Conservation (phyloP, 2,888 invertebrate species). For the Catocala sponsa region DNA sequence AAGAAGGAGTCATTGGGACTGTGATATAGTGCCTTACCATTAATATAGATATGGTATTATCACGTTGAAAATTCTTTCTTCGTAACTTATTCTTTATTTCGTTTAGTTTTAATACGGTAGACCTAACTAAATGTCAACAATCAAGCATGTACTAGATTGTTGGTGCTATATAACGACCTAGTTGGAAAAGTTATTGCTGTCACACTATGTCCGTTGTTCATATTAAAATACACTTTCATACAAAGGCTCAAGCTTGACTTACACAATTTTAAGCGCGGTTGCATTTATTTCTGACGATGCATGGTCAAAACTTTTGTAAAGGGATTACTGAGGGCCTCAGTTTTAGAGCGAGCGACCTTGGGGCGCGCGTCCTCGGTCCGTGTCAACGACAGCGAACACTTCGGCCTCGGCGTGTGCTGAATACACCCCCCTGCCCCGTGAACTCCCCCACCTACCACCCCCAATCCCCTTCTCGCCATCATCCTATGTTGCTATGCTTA, state of each 20-base stretch:
- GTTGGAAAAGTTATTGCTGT: too few species aligned
- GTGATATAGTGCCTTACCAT: too few species aligned
- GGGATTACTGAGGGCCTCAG: slow-evolving; percentile 56
- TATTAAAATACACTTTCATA: neutral
- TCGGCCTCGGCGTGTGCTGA: slow-evolving; percentile 67
- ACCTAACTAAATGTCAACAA: too few species aligned
- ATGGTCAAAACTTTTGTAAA: slow-evolving; percentile 51
- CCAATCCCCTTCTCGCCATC: slow-evolving; percentile 44
- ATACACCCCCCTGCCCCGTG: slow-evolving; percentile 53
- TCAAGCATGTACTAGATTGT: too few species aligned
- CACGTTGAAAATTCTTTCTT: too few species aligned
- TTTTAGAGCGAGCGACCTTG: slow-evolving; percentile 78
- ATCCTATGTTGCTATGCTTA: slow-evolving; percentile 39
- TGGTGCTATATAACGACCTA: too few species aligned
- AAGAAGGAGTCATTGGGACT: too few species aligned
- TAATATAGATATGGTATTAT: too few species aligned
- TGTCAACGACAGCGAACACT: slow-evolving; percentile 81
- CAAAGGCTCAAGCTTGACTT: neutral
- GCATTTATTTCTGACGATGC: slow-evolving; percentile 49
- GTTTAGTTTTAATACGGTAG: too few species aligned
- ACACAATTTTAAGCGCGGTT: slow-evolving; percentile 27
- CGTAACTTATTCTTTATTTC: too few species aligned
- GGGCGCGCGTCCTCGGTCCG: slow-evolving; percentile 76
- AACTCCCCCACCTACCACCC: slow-evolving; percentile 19
- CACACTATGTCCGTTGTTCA: too few species aligned